Base-by-base conservation (phyloP, 2,888 invertebrate genomes). In the Drymonia ruficornis region DNA sequence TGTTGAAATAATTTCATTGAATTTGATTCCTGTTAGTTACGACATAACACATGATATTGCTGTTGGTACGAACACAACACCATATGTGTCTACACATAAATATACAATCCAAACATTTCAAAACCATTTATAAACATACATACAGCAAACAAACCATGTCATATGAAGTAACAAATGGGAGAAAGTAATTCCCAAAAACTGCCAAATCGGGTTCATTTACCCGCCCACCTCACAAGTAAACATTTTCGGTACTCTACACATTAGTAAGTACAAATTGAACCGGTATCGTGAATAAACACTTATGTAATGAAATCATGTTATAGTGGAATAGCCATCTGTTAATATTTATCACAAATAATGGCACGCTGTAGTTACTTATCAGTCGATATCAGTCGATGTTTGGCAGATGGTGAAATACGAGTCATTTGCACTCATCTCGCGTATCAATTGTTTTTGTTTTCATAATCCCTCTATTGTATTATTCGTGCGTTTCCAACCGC, bases 301-400 rank as follows among this genome's bases (percentile, higher is more conserved):
- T 79, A 78, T 78, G 75, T 80, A 79, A 79, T 72, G 59, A 70
- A 80, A 78, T 75, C 67, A 63, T 79, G 74, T 71, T 74, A 73
- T 65, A 72, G 50, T 65, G 56, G 62, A 56, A 64, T 50, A 67
- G 78, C 78, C 86, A 84, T 85, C 81, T 88, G 89, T 80, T 86
- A 87, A 87, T 88, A 68, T 85, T 87, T 91, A 91, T 90, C 91
- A 72, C 83, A 86, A 87, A 89, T 80, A 87, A 78, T 66, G 69
- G 66, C 74, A 75, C 59, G 69, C 74, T 69, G 70, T 71, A 64
- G 69, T 61, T 66, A 81, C 65, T 87, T 91, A 91, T 91, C 91
- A 80, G 59, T 72, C 78, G 77, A 81, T 91, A 91, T 86, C 89
- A 81, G 70, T 63, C 72, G 69, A 73, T 70, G 72, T 79, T 76